These are phyloP conservation scores for Pygoscelis adeliae DNA, from an alignment of 2,113 vertebrate species.

Conservation along the genomic window DNA sequence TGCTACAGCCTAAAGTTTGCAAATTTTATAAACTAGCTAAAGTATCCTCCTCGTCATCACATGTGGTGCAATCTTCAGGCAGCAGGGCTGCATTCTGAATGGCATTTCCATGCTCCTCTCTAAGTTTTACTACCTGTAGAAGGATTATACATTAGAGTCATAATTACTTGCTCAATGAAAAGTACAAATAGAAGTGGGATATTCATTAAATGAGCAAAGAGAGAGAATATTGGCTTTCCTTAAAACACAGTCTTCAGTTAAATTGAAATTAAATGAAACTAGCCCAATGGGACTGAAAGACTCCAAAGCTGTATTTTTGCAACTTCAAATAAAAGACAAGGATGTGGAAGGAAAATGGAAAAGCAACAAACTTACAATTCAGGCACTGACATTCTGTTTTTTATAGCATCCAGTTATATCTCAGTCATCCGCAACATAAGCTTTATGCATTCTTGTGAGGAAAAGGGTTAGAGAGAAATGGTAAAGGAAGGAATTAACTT, in stretches of 20 bases:
- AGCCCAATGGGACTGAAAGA: background rate
- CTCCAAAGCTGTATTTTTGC: conserved; percentile 60
- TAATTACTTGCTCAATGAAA: conserved; percentile 38
- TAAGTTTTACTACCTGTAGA: conserved; percentile 5
- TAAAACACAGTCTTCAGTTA: conserved; percentile 49
- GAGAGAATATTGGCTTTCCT: conserved; percentile 17
- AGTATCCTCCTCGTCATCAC: background rate
- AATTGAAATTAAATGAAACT: conserved; percentile 59
- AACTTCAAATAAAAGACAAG: conserved; percentile 53
- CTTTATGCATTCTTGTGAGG: background rate
- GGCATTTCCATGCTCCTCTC: background rate
- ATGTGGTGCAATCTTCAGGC: background rate
- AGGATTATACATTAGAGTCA: background rate
- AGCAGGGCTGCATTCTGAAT: background rate
- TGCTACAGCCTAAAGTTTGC: background rate
- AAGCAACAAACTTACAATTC: conserved; percentile 8
- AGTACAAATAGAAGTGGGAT: background rate
- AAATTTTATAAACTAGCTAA: background rate
- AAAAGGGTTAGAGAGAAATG: background rate
- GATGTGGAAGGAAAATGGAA: conserved; percentile 20
- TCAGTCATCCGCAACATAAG: background rate
- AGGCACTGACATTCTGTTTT: background rate
- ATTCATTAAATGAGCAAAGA: conserved; percentile 17
- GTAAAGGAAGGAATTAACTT: conserved; percentile 6
- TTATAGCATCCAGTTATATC: conserved; percentile 15